Evolutionary conservation across 2,888 invertebrate species (phyloP), one percentile per base, ranked within the genome.

Genomic region (Scaeva pyrastri): DNA sequence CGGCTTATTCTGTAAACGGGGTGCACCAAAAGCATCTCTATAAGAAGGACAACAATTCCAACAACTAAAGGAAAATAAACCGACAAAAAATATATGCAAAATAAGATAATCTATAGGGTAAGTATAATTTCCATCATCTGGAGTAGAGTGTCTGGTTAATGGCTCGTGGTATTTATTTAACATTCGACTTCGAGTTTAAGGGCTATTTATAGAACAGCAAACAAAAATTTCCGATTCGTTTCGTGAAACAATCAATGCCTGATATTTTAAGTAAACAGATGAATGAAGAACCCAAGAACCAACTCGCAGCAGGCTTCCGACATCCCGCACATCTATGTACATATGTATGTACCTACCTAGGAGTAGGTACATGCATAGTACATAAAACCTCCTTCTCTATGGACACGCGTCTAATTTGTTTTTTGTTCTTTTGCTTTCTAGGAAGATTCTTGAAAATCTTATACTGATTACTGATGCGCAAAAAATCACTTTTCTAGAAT

Each of bases 51-150:
- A 19, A 60, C 19, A 19, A 70, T 45, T 55, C 21, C n/a, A 10
- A 50, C 16, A 36, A 36, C 19, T 70, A 64, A 39, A 80, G 31
- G n/a, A 14, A 39, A 50, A 16, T 39, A 6, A 1, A 43, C 8
- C 3, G 6, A n/a, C 5, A 5, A 7, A 43, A 52, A 74, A 56
- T 48, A 39, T 1, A 45, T 45, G 14, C 8, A 23, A 52, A 52
- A 62, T 16, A 66, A 43, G 39, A 45, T 48, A 43, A 52, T 48
- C 66, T 2, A 66, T 55, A 41, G 50, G 55, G 81, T 56, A 74
- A 68, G 78, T 81, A 60, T 41, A 85, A 85, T 85, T 80, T 77
- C 70, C 66, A 80, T 56, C 87, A 88, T 85, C 73, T 88, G 85
- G 87, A 77, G 73, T 39, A 19, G 70, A 82, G 82, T 77, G 82